A percentile compares a stretch with the other conserved stretches of the same genome.
Conservation (phyloP, 2,797 vertebrate species). For the Menidia menidia region DNA sequence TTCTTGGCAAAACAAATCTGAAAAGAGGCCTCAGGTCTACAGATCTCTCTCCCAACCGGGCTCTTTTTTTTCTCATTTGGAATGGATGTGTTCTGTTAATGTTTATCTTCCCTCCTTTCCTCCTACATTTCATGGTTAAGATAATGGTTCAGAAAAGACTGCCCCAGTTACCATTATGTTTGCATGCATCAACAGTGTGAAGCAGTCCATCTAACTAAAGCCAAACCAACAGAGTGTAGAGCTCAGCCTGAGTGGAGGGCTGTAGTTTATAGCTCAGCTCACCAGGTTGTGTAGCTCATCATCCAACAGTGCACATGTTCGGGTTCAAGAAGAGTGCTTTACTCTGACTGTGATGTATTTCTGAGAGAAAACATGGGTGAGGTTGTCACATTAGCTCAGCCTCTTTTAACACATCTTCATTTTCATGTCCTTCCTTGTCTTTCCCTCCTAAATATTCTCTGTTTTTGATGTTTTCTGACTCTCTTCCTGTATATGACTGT, state of each 20-base stretch:
- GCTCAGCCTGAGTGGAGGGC: background rate
- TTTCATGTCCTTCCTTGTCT: constrained; percentile 62
- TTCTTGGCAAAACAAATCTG: background rate
- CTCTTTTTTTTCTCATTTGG: constrained; percentile 20
- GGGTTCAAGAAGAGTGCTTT: constrained; percentile 17
- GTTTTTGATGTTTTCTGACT: constrained; percentile 56
- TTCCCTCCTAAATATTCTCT: constrained; percentile 45
- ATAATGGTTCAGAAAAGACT: background rate
- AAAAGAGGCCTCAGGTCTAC: constrained; percentile 42
- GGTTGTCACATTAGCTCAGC: constrained; percentile 4
- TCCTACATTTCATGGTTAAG: background rate
- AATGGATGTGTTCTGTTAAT: background rate
- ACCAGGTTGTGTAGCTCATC: constrained; percentile 49
- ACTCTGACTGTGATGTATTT: constrained; percentile 14
- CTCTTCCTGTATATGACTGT: constrained; percentile 49
- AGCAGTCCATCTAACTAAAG: background rate
- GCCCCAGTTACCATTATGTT: background rate
- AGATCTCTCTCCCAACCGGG: constrained; percentile 35
- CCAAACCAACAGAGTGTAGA: too few relatives aligned
- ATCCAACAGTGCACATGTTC: constrained; percentile 26
- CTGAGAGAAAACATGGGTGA: constrained; percentile 22
- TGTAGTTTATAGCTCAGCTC: constrained; percentile 49
- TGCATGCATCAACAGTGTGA: background rate
- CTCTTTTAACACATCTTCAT: constrained; percentile 58
- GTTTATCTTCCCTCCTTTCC: background rate